These are phyloP conservation scores for Harpagifer antarcticus DNA, from an alignment of 2,797 vertebrate genomes.

Conservation along the genomic window DNA sequence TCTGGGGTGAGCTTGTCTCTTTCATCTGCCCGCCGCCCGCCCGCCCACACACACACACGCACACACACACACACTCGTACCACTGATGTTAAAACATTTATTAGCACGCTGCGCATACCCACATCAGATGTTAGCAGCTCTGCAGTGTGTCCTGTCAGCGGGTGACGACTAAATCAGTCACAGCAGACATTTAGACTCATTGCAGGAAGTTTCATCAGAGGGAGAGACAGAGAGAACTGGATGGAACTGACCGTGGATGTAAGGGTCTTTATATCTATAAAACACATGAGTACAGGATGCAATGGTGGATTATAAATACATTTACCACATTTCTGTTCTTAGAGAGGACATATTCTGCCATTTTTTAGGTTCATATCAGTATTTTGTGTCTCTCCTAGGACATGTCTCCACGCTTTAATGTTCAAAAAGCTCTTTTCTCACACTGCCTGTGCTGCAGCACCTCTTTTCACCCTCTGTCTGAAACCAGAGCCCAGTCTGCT, in stretches of 20 bases:
- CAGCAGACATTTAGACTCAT: conserved; percentile 49
- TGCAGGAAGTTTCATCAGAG: conserved; percentile 59
- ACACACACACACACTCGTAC: conserved; percentile 43
- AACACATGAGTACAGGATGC: conserved; percentile 29
- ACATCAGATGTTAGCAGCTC: conserved; percentile 63
- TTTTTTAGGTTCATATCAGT: too few relatives aligned
- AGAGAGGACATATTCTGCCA: too few relatives aligned
- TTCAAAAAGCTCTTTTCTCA: too few relatives aligned
- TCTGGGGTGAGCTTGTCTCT: conserved; percentile 75
- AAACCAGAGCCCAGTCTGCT: too few relatives aligned
- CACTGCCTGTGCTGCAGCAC: too few relatives aligned
- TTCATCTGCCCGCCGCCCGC: conserved; percentile 65
- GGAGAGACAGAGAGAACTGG: conserved; percentile 16
- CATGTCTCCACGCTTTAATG: too few relatives aligned
- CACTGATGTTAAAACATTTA: conserved; percentile 72
- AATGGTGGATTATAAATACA: not conserved
- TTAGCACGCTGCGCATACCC: conserved; percentile 60
- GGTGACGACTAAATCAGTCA: conserved; percentile 72
- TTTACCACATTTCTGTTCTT: too few relatives aligned
- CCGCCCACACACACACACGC: conserved; percentile 30
- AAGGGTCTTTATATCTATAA: conserved; percentile 30
- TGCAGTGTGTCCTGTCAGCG: conserved; percentile 63
- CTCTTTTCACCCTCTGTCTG: too few relatives aligned
- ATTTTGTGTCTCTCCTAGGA: too few relatives aligned
- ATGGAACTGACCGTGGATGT: conserved; percentile 44